Conservation (phyloP, 2,797 vertebrate species). For the Phoxinus dragarum region DNA sequence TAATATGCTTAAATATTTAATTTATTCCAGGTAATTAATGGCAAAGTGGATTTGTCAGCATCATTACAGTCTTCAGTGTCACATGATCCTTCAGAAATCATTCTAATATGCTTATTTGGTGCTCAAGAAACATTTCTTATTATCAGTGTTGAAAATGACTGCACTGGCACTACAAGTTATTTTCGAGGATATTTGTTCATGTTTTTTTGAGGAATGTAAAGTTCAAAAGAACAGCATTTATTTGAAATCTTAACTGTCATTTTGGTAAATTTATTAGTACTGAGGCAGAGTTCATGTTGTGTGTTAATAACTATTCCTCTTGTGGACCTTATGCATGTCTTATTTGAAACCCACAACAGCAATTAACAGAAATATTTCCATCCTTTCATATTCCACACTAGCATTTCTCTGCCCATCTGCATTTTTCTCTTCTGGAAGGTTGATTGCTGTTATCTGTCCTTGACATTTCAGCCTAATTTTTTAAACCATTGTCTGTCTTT, state of each 20-base stretch:
- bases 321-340: background rate
- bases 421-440: constrained; percentile 11
- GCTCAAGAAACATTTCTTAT: background rate
- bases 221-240: no score
- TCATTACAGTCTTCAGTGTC: background rate
- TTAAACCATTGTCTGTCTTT: constrained; percentile 17
- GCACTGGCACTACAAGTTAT: no score
- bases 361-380: constrained; percentile 3
- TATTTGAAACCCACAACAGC: background rate
- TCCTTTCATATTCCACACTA: constrained; percentile 5
- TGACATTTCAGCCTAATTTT: constrained; percentile 54
- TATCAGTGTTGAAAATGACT: background rate
- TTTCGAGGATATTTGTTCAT: background rate
- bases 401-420: background rate
- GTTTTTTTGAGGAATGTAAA: background rate
- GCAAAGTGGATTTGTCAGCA: background rate
- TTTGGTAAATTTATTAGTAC: no score
- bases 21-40: background rate
- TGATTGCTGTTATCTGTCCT: constrained; percentile 39
- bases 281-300: background rate
- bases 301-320: background rate
- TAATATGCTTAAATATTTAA: background rate
- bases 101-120: background rate
- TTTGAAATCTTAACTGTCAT: no score
- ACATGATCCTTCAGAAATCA: background rate